Evolutionary conservation across 2,888 invertebrate species (phyloP).

Genomic region (Drosophila mettleri): DNA sequence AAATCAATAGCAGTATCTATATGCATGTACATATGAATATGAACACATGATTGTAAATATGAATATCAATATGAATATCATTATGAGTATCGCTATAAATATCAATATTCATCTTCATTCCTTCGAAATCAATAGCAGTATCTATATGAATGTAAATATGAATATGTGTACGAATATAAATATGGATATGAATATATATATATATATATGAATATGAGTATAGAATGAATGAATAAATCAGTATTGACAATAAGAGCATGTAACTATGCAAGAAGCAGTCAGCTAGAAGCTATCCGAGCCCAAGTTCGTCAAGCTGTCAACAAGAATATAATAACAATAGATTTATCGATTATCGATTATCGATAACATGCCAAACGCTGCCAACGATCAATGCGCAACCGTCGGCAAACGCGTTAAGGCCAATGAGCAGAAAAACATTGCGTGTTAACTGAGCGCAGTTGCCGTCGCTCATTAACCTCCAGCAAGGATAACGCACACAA

Average conservation of each 20-base stretch:
- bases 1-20: neutral
- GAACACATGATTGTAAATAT: neutral
- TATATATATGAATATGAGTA: too few species aligned
- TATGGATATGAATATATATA: too few species aligned
- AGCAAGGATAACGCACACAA: constrained; percentile 7
- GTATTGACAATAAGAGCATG: too few species aligned
- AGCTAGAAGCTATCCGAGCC: too few species aligned
- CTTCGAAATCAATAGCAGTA: neutral
- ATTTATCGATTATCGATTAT: neutral
- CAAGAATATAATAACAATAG: neutral
- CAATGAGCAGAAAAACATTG: neutral
- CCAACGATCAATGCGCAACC: neutral
- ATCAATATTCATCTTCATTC: neutral
- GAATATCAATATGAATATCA: neutral
- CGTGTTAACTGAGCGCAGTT: neutral
- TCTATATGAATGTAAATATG: neutral
- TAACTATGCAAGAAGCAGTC: too few species aligned
- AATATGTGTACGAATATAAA: neutral
- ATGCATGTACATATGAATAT: neutral
- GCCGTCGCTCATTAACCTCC: constrained; percentile 15
- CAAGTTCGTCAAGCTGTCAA: neutral
- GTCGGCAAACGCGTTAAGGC: neutral
- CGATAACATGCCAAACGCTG: neutral
- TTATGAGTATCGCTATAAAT: neutral
- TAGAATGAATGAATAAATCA: too few species aligned